Base-by-base conservation (phyloP, 2,888 invertebrate species). In the Dermolepida albohirtum region DNA sequence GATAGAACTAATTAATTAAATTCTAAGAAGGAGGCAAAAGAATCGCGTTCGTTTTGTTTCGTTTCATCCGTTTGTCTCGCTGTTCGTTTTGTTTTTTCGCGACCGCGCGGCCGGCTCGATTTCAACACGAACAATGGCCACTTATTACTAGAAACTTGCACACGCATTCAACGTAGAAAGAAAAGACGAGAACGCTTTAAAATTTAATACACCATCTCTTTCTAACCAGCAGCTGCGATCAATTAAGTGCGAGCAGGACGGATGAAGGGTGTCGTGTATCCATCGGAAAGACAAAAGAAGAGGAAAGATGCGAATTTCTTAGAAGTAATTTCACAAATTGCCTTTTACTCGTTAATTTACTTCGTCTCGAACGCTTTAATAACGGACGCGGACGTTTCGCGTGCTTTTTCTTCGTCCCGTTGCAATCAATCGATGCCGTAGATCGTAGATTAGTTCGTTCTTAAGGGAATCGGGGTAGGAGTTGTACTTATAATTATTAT, bases 321-420 rank as follows among this genome's bases (percentile, higher is more conserved):
- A 79, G 82, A 83, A 83, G 81, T 82, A 81, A 83, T 83, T 83
- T 83, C 82, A 83, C 82, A 83, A 83, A 83, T 83, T 83, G 82
- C 80, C 77, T 78, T 79, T 79, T 68, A 64, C 73, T 70, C 71
- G 71, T 73, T 71, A 70, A 70, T 73, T 72, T 71, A 68, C 54
- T 63, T 67, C 51, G 70, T 22, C 11, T 29, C 39, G 16, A 22
- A 14, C 50, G 27, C 57, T 41, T 57, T 43, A 39, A 43, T 39
- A 49, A 34, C 2, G 14, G 39, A 50, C 55, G 14, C 40, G n/a
- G 41, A 43, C 55, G 55, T 57, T 64, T 68, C 43, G 43, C 51
- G 12, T 39, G 7, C 29, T 54, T 44, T 49, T 55, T 40, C 29
- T 8, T 29, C 49, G 41, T 12, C 51, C 11, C 55, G 16, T 6